Evolutionary conservation across 2,888 invertebrate species (phyloP), one percentile per base, ranked within the genome.

Genomic region (Mythimna ferrago): DNA sequence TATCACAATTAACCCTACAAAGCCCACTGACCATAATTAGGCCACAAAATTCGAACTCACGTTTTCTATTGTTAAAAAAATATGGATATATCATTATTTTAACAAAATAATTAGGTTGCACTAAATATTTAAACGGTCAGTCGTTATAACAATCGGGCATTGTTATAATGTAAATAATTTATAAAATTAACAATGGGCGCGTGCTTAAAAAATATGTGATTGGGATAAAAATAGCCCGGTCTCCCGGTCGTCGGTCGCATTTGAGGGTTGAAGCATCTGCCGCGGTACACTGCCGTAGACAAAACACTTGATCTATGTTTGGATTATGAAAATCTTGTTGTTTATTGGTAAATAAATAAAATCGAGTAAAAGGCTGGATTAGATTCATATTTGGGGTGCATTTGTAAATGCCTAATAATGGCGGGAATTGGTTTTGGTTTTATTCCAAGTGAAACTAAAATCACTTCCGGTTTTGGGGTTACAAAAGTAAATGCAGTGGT

Each of bases 21-120:
- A 74, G 38, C 9, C 38, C 82, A 79, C 78, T 85, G 85, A 89
- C 88, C 88, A 87, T 90, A 92, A 91, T 91, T 89, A 88, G 83
- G 71, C 84, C 83, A 81, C 88, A 81, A 87, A 83, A 89, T 90
- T 89, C 88, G 60, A 73, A 74, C 71, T 78, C 91, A 90, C 88
- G 89, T 66, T 38, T 77, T 21, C 85, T 76, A 88, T 92, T 92
- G 89, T 92, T 76, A 75, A 70, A 72, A 75, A 48, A 81, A 76
- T 81, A 65, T 75, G 84, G 80, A 85, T 87, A 88, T 91, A 90
- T 92, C 91, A 94, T 94, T 94, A 94, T 92, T 91, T 92, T 94
- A 95, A 94, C 92, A 85, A 92, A 93, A 94, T 94, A 94, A 95
- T 94, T 94, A 93, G 91, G 79, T 88, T 87, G 85, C 83, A 88